These are phyloP conservation scores for Premnoplex brunnescens DNA, from an alignment of 2,797 vertebrate genomes.

Conservation along the genomic window DNA sequence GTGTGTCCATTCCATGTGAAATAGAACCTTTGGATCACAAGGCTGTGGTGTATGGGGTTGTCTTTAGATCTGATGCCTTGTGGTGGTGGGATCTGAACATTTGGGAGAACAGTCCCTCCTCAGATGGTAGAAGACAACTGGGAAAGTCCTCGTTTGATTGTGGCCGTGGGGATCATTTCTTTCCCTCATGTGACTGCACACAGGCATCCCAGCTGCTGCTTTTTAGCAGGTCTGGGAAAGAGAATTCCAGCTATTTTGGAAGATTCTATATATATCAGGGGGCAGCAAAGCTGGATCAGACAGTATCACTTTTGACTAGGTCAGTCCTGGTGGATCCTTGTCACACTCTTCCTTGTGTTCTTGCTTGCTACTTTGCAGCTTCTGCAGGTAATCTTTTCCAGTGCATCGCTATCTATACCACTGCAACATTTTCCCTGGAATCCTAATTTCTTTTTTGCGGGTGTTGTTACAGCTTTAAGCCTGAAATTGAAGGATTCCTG, in stretches of 20 bases:
- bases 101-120: not conserved
- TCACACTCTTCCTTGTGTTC: not conserved
- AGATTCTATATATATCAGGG: not conserved
- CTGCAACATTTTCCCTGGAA: not conserved
- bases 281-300: not conserved
- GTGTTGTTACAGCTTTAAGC: not conserved
- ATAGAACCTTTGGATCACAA: not conserved
- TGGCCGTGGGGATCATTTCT: not conserved
- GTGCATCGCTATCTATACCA: not conserved
- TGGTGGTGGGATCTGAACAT: not conserved
- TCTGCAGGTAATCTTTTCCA: not conserved
- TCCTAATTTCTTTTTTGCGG: not conserved
- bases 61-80: not conserved
- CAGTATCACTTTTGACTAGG: not conserved
- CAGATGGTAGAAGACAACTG: not conserved
- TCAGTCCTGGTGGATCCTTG: not conserved
- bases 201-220: not conserved
- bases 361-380: not conserved
- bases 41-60: accelerated
- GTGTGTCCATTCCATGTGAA: not conserved
- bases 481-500: not conserved
- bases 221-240: not conserved
- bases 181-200: not conserved
- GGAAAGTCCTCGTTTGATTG: not conserved
- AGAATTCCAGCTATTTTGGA: not conserved